Evolutionary conservation across 2,888 invertebrate genomes (phyloP).

Genomic region (Adelphocoris suturalis): DNA sequence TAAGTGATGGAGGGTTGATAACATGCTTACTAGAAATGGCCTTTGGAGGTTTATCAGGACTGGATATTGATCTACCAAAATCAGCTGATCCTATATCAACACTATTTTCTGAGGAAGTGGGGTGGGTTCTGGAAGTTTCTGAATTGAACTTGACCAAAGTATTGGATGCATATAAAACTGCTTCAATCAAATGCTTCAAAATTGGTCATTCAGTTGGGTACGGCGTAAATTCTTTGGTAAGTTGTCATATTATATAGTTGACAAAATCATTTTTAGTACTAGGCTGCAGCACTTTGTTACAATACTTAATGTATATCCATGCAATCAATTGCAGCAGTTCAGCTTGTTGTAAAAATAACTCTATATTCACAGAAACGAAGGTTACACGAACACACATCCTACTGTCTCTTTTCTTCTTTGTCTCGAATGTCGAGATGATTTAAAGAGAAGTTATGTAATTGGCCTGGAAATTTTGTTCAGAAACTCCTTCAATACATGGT

Average conservation of each 20-base stretch:
- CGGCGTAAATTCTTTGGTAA: conserved; percentile 84
- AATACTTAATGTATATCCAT: too few species aligned
- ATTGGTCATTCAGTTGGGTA: conserved; percentile 85
- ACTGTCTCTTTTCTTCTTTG: too few species aligned
- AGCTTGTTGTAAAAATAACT: too few species aligned
- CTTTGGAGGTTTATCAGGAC: conserved; percentile 93
- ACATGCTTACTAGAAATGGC: conserved; percentile 96
- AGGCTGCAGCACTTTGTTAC: too few species aligned
- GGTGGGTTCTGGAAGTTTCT: conserved; percentile 89
- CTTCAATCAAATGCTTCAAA: conserved; percentile 83
- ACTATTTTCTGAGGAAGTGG: conserved; percentile 91
- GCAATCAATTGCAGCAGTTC: too few species aligned
- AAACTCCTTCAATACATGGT: too few species aligned
- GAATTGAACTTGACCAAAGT: conserved; percentile 82
- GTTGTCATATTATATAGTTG: background rate
- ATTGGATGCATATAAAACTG: conserved; percentile 81
- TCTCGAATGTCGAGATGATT: too few species aligned
- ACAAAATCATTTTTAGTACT: too few species aligned
- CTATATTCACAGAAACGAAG: too few species aligned
- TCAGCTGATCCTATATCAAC: conserved; percentile 81
- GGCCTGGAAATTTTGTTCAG: too few species aligned
- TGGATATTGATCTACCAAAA: conserved; percentile 78
- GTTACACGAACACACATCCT: too few species aligned
- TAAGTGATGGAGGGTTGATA: conserved; percentile 97
- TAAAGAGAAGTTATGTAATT: too few species aligned